These are phyloP conservation scores for Chionis minor DNA, from an alignment of 2,113 vertebrate species.

Conservation along the genomic window DNA sequence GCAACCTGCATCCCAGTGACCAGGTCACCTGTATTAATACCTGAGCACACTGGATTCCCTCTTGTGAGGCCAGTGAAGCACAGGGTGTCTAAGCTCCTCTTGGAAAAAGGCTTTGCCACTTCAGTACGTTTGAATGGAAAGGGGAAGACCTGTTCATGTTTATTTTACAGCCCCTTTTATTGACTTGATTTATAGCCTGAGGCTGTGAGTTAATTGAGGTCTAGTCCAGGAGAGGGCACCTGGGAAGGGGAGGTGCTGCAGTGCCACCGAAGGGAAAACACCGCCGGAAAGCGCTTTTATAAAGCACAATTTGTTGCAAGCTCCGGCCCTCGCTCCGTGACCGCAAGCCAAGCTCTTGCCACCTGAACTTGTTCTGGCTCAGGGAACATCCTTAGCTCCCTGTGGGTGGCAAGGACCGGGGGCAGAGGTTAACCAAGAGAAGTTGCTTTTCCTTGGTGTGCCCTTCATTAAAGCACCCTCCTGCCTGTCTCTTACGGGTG, in stretches of 20 bases:
- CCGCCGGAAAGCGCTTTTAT: neutral
- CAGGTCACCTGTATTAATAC: slow-evolving; percentile 71
- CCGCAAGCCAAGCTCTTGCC: neutral
- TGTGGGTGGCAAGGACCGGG: slow-evolving; percentile 45
- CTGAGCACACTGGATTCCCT: slow-evolving; percentile 36
- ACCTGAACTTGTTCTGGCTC: neutral
- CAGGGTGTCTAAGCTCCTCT: slow-evolving; percentile 56
- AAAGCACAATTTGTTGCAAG: neutral
- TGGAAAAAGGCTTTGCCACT: slow-evolving; percentile 69
- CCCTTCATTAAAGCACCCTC: slow-evolving; percentile 49
- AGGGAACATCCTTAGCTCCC: neutral
- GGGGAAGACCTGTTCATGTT: slow-evolving; percentile 77
- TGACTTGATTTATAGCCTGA: slow-evolving; percentile 83
- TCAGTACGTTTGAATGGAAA: slow-evolving; percentile 81
- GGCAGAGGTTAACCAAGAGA: slow-evolving; percentile 65
- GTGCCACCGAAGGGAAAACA: neutral
- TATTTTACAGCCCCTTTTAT: slow-evolving; percentile 80
- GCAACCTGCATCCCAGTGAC: slow-evolving; percentile 47
- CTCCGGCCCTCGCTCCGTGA: neutral
- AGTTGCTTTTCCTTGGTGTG: slow-evolving; percentile 45
- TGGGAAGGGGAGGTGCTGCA: slow-evolving; percentile 42
- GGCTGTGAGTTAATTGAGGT: slow-evolving; percentile 83
- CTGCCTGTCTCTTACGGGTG: slow-evolving; percentile 32
- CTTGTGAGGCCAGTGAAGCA: slow-evolving; percentile 74
- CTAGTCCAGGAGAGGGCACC: slow-evolving; percentile 73